phyloP scores from a whole-genome alignment of 2,888 invertebrate species.

The Cerastis rubricosa region DNA sequence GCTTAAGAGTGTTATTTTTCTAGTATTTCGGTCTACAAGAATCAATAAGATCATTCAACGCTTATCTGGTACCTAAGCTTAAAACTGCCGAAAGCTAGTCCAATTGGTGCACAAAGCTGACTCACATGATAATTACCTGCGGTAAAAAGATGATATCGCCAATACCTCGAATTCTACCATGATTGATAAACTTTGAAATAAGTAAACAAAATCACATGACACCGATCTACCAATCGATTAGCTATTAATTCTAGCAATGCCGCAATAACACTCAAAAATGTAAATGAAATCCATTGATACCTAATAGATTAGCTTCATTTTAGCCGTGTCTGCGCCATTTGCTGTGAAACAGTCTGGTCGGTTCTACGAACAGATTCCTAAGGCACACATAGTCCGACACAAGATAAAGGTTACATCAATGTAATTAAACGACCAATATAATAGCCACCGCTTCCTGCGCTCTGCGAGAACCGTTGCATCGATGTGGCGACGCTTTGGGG shows the following conservation, averaged over 20 bases:
- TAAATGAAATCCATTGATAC: slow-evolving; percentile 34
- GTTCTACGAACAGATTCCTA: slow-evolving; percentile 62
- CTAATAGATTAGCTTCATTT: slow-evolving; percentile 52
- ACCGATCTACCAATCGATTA: neutral
- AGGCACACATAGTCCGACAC: neutral
- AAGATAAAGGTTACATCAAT: neutral
- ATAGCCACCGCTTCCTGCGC: no score
- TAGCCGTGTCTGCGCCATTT: slow-evolving; percentile 25
- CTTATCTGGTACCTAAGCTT: neutral
- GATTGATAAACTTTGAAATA: neutral
- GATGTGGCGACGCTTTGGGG: neutral
- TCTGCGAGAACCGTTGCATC: neutral
- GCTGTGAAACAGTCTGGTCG: slow-evolving; percentile 47
- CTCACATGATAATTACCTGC: no score
- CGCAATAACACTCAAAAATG: slow-evolving; percentile 29
- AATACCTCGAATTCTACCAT: neutral
- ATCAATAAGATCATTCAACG: neutral
- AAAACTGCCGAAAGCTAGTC: neutral
- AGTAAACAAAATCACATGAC: neutral
- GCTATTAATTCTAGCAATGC: neutral
- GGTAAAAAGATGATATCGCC: neutral
- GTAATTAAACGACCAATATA: neutral
- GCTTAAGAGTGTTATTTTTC: neutral
- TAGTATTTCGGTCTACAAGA: neutral
- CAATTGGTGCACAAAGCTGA: neutral